These are phyloP conservation scores for Physella acuta DNA, from an alignment of 1,140 invertebrate species.

Conservation along the genomic window DNA sequence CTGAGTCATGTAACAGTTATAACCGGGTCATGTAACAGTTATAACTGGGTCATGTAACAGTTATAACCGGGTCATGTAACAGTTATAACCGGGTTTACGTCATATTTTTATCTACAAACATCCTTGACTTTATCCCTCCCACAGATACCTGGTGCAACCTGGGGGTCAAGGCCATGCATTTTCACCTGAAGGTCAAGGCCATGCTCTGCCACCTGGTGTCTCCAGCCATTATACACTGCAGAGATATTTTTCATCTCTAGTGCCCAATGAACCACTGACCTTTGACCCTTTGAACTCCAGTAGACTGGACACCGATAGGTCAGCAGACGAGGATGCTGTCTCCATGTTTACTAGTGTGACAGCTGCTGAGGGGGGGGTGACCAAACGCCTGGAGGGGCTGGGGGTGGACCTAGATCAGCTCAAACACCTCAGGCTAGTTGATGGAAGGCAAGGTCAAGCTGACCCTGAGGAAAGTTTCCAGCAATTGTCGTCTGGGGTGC, in stretches of 20 bases:
- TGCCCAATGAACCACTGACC: not conserved
- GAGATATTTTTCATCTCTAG: slow-evolving; percentile 18
- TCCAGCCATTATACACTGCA: not conserved
- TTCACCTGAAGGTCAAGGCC: not conserved
- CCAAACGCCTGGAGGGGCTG: slow-evolving; percentile 44
- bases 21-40: too few species aligned
- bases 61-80: not conserved
- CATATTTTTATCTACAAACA: not conserved
- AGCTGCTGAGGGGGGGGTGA: slow-evolving; percentile 44
- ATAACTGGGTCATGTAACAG: not conserved
- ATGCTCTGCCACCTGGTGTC: not conserved
- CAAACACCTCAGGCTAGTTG: slow-evolving; percentile 16
- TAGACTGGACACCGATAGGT: not conserved
- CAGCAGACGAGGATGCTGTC: slow-evolving; percentile 24
- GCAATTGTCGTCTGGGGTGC: slow-evolving; percentile 35
- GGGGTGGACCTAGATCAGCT: slow-evolving; percentile 35
- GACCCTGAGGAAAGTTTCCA: slow-evolving; percentile 21
- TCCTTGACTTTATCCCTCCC: not conserved
- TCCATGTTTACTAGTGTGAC: slow-evolving; percentile 34
- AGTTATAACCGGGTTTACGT: not conserved
- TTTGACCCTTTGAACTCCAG: not conserved
- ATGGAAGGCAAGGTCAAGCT: slow-evolving; percentile 9
- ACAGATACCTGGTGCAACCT: not conserved
- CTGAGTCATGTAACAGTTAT: too few species aligned
- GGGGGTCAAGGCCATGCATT: not conserved